Percentiles rank a stretch among this genome's conserved stretches.
Evolutionary conservation across 2,797 vertebrate species (phyloP).

Genomic region (Phoxinus dragarum): DNA sequence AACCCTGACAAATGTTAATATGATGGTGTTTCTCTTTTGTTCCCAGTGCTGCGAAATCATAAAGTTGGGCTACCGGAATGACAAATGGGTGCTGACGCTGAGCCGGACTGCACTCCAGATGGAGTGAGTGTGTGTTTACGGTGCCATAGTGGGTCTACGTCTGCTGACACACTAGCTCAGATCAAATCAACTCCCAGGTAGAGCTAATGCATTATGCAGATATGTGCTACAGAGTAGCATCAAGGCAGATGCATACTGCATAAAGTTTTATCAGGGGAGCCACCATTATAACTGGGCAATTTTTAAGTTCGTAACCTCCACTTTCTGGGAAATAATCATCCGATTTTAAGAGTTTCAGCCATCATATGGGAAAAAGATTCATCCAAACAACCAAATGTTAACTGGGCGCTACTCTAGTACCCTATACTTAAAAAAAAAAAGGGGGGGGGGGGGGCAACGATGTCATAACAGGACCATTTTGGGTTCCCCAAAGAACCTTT

Average conservation of each 20-base stretch:
- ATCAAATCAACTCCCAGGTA: conserved; percentile 36
- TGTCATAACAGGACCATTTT: no score
- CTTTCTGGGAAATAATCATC: background rate
- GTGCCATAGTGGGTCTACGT: conserved; percentile 36
- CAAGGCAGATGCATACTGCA: background rate
- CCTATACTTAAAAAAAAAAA: no score
- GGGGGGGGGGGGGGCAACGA: no score
- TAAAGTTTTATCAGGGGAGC: background rate
- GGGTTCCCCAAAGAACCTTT: no score
- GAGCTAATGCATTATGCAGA: conserved; percentile 28
- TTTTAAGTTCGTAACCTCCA: background rate
- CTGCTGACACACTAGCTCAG: conserved; percentile 39
- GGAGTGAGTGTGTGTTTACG: conserved; percentile 42
- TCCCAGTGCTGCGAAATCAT: conserved; percentile 25
- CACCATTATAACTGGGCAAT: background rate
- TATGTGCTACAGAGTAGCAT: conserved; percentile 2
- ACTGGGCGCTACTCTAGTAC: no score
- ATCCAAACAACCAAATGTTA: background rate
- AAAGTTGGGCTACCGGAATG: conserved; percentile 34
- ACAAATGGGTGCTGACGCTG: conserved; percentile 37
- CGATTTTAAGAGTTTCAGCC: background rate
- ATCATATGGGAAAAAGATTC: background rate
- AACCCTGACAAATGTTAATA: conserved; percentile 16
- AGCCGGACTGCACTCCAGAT: conserved; percentile 39
- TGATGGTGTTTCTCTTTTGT: conserved; percentile 15